These are phyloP conservation scores for Pardosa pseudoannulata DNA, from an alignment of 2,888 invertebrate species.

Conservation along the genomic window DNA sequence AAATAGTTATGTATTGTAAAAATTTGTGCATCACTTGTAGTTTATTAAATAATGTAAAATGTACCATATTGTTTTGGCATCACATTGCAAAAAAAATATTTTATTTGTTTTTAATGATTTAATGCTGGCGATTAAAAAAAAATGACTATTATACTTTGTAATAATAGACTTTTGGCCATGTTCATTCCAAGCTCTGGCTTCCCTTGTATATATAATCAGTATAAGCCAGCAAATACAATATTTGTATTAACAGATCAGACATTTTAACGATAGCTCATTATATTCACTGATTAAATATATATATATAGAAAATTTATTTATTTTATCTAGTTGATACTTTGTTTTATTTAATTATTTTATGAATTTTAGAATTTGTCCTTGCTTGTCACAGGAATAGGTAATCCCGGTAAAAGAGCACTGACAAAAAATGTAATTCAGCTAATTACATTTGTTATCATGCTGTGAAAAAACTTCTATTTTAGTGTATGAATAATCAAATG, in stretches of 20 bases:
- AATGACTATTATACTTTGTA: neutral
- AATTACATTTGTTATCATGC: too few species aligned
- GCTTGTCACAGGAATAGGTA: constrained; percentile 11
- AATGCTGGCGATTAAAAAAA: neutral
- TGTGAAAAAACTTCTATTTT: too few species aligned
- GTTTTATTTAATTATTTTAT: constrained; percentile 3
- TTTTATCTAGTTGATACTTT: constrained; percentile 2
- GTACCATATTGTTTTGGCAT: neutral
- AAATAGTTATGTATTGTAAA: constrained; percentile 12
- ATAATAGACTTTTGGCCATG: neutral
- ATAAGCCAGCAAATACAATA: neutral
- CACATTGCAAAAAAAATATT: neutral
- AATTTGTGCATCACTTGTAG: constrained; percentile 16
- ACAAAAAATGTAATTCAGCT: too few species aligned
- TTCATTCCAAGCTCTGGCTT: constrained; percentile 6
- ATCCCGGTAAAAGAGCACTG: too few species aligned
- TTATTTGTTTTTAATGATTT: neutral
- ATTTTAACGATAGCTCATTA: neutral
- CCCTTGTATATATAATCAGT: neutral
- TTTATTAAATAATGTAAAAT: constrained; percentile 14
- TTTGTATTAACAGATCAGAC: neutral
- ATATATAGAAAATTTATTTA: constrained; percentile 1
- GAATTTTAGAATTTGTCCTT: neutral
- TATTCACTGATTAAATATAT: neutral
- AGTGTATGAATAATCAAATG: too few species aligned